phyloP scores from a whole-genome alignment of 2,888 invertebrate species.

The Meiosimyza decipiens region DNA sequence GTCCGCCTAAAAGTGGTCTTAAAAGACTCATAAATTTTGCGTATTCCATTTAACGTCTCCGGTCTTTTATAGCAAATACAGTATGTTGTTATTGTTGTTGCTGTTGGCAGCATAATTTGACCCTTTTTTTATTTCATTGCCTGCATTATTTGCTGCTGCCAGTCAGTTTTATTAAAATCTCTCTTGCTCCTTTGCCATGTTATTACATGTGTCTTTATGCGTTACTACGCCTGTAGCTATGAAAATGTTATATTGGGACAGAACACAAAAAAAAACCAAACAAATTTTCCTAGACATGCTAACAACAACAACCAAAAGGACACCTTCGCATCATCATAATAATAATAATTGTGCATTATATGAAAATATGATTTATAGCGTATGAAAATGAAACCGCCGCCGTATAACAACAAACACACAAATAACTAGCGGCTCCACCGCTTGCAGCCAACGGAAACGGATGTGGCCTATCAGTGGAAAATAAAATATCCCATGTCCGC shows the following conservation, averaged over 20 bases:
- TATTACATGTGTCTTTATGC: constrained; percentile 14
- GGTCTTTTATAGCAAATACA: neutral
- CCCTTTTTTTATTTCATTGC: neutral
- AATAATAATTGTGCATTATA: constrained; percentile 42
- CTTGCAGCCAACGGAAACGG: constrained; percentile 22
- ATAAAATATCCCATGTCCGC: constrained; percentile 39
- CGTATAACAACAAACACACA: neutral
- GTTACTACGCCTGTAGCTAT: constrained; percentile 1
- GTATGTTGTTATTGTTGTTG: neutral
- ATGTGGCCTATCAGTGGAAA: constrained; percentile 37
- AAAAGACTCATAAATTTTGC: constrained; percentile 17
- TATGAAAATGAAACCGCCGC: constrained; percentile 19
- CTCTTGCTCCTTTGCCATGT: neutral
- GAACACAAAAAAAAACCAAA: neutral
- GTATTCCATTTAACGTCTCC: neutral
- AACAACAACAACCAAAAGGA: constrained; percentile 1
- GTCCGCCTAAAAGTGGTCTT: neutral
- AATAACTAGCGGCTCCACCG: constrained; percentile 9
- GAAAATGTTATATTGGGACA: neutral
- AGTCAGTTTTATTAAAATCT: neutral
- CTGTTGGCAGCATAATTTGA: neutral
- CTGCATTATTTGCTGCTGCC: neutral
- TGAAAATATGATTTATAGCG: constrained; percentile 46
- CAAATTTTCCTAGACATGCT: neutral
- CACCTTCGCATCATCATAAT: constrained; percentile 40